Base-by-base conservation (phyloP, 1,140 invertebrate species). In the Anthonomus grandis region DNA sequence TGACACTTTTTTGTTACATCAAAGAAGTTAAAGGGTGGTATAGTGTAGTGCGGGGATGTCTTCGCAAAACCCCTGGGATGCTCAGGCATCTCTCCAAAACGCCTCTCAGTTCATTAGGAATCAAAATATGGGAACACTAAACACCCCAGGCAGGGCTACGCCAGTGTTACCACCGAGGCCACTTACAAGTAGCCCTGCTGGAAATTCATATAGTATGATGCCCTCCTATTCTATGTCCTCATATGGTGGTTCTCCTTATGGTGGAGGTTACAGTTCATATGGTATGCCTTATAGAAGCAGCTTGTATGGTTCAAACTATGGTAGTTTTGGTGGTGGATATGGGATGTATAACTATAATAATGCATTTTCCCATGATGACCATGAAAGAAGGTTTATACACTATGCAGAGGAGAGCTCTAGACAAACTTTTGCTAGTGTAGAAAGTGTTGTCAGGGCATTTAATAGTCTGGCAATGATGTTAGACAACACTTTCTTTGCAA, bases 391-490 rank as follows among this genome's bases (percentile, higher is more conserved):
- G 42, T 90, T 95, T 72, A 83, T 90, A 51, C 87, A 91, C 69
- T 81, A 91, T 64, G 91, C 92, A 6, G 91, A 95, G 78, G 92
- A 96, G 66, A 93, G 85, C 66, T 91, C 93, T 0, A 78, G 93
- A 47, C 86, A 87, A 48, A 90, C 95, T 13, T 98, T 98, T 76
- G 87, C 95, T 66, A 95, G 91, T 12, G 92, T 98, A 64, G 93
- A 97, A 76, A 89, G 90, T 54, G 79, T 98, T 54, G 90, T 98
- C 0, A 83, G 87, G 56, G 91, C 95, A 15, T 91, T 97, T 69
- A 86, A 87, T 19, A 95, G 95, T 41, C 83, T 98, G 8, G 91
- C 93, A 18, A 93, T 95, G 82, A 96, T 98, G 90, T 74, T 98
- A 23, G 95, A 97, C 68, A 97, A 93, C 12, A 97, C 95, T 56